Percentiles rank a stretch among this genome's conserved stretches.
These are phyloP conservation scores for Nomada lathburiana DNA, from an alignment of 2,888 invertebrate genomes.

Conservation along the genomic window DNA sequence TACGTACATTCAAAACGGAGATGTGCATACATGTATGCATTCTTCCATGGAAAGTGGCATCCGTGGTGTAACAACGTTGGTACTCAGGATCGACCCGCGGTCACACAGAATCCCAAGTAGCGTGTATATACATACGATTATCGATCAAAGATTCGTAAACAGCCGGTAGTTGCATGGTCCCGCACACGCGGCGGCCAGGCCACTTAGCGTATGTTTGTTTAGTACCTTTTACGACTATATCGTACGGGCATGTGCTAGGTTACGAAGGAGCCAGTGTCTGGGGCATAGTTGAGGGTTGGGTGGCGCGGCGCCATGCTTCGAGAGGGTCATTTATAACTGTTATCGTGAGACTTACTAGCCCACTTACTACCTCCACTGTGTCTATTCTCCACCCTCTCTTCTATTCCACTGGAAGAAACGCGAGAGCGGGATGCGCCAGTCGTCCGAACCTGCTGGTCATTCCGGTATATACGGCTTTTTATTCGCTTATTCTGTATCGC, in stretches of 20 bases:
- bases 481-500: conserved; percentile 58
- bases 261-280: conserved; percentile 68
- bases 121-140: conserved; percentile 46
- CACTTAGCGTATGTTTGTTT: conserved; percentile 74
- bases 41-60: conserved; percentile 11
- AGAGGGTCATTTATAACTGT: conserved; percentile 78
- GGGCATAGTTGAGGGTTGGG: conserved; percentile 67
- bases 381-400: conserved; percentile 59
- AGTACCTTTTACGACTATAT: conserved; percentile 73
- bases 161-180: conserved; percentile 7
- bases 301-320: conserved; percentile 74
- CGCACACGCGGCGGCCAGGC: conserved; percentile 42
- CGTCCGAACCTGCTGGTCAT: conserved; percentile 44
- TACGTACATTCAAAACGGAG: not conserved
- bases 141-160: conserved; percentile 68
- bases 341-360: conserved; percentile 78
- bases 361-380: conserved; percentile 75
- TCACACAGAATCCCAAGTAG: conserved; percentile 6
- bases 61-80: conserved; percentile 9
- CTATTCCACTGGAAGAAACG: conserved; percentile 48
- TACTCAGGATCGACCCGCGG: conserved; percentile 19
- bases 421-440: conserved; percentile 41
- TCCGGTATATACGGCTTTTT: conserved; percentile 57
- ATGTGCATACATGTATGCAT: not conserved
- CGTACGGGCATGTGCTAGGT: conserved; percentile 59